Base-by-base conservation (phyloP, 1,140 invertebrate genomes). In the Tetragonula clypearis region DNA sequence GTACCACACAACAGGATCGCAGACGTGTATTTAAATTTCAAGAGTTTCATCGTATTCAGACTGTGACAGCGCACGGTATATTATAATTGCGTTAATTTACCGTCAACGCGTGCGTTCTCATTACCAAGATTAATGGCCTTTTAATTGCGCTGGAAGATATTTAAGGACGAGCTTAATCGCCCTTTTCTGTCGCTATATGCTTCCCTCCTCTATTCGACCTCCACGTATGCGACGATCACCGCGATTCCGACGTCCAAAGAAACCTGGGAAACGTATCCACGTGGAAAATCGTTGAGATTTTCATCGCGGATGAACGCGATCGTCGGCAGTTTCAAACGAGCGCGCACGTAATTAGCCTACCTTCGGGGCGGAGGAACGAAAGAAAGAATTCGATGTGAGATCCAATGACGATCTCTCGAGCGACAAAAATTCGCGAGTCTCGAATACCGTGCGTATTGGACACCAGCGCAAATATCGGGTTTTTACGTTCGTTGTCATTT, bases 31-130 rank as follows among this genome's bases (percentile, higher is more conserved):
- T 92, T 88, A 91, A 92, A 93, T 90, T 65, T 83, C 69, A 85
- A 86, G 84, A 86, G 84, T 92, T 92, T 88, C 90, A 84, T 91
- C 85, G 91, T 86, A 94, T 94, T 89, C 86, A 92, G 94, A 94
- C 89, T 94, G 92, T 94, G 92, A 94, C 93, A 86, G 85, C 87
- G 79, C 89, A 86, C 84, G 77, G 85, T 88, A 89, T 91, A 91
- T 91, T 88, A 71, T 87, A 86, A 90, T 90, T 73, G 83, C 85
- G 74, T 87, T 79, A 90, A 85, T 87, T 77, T 83, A 86, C 88
- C 88, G 88, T 91, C 91, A 85, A 78, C 80, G 82, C 66, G 66
- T 66, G 68, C 65, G 85, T 49, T 79, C 89, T 88, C 80, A 88
- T 91, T 88, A 86, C 60, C 41, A 77, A 85, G 87, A 93, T 93